Base-by-base conservation (phyloP, 2,113 vertebrate species). In the Neodon shergylaensis region DNA sequence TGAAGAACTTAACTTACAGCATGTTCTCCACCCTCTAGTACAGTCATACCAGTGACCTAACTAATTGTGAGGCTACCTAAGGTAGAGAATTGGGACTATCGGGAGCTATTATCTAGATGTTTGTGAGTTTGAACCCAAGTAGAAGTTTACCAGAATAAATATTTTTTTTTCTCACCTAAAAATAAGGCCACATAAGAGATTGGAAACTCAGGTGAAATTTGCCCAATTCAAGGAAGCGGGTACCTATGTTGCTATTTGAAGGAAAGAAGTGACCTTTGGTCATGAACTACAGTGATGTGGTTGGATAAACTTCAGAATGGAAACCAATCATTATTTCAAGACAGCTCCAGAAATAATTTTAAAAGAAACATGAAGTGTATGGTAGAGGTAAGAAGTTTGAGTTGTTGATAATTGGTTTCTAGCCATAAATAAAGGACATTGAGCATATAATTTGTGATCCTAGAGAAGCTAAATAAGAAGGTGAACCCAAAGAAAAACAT, bases 241-340 rank as follows among this genome's bases (percentile, higher is more conserved):
- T 98, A 99, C 98, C 98, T 6, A 98, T 99, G 76, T 97, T 99
- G 66, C 98, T 98, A 95, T 99, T 99, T 91, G 98, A 99, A 90
- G 98, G 98, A 94, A 99, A 99, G 97, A 99, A 98, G 90, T 98
- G 99, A 16, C 98, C 99, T 79, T 97, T 99, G 65, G 98, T 99
- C 73, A 98, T 99, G 8, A 99, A 99, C 96, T 99, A 99, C 98
- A 99, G 99, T 91, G 99, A 99, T 97, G 96, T 99, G 95, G 99
- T 99, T 33, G 65, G 98, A 98, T 94, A 99, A 99, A 95, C 98
- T 99, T 54, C 98, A 99, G 19, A 99, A 99, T 42, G 99, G 99
- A 98, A 99, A 89, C 99, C 99, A 47, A 99, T 99, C 0, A 98
- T 99, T 93, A 99, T 99, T 63, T 99, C 96, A 99, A 99, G 98